A percentile compares a stretch with the other conserved stretches of the same genome.
These are phyloP conservation scores for Phocides pigmalion DNA, from an alignment of 1,140 invertebrate species.

Conservation along the genomic window DNA sequence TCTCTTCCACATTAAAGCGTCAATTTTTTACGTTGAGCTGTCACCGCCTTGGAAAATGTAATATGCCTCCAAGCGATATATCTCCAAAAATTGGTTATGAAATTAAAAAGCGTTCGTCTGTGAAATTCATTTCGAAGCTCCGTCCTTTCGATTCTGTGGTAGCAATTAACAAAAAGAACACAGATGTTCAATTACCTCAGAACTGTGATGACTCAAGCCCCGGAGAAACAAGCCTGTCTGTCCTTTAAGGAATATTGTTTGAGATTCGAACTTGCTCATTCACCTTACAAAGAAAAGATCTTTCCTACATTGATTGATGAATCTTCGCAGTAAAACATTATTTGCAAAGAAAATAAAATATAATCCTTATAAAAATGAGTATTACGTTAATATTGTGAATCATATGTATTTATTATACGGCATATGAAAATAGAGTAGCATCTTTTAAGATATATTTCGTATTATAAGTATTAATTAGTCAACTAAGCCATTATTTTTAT, in stretches of 20 bases:
- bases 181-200: constrained; percentile 17
- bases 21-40: no score
- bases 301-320: background rate
- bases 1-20: no score
- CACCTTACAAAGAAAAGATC: background rate
- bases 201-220: constrained; percentile 2
- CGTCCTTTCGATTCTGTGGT: background rate
- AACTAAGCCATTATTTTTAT: no score
- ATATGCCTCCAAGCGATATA: no score
- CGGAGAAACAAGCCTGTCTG: background rate
- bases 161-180: constrained; percentile 12
- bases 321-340: background rate
- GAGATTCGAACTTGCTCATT: background rate
- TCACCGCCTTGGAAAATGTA: no score
- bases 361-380: background rate
- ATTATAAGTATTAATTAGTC: no score
- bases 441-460: no score
- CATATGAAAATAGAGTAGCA: no score
- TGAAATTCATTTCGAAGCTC: constrained; percentile 13
- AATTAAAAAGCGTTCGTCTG: constrained; percentile 2
- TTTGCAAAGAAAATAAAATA: background rate
- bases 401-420: no score
- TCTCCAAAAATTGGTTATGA: constrained; percentile 15
- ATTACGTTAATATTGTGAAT: background rate
- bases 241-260: background rate